phyloP scores from a whole-genome alignment of 1,140 invertebrate species.

The Muscidifurax raptorellus region DNA sequence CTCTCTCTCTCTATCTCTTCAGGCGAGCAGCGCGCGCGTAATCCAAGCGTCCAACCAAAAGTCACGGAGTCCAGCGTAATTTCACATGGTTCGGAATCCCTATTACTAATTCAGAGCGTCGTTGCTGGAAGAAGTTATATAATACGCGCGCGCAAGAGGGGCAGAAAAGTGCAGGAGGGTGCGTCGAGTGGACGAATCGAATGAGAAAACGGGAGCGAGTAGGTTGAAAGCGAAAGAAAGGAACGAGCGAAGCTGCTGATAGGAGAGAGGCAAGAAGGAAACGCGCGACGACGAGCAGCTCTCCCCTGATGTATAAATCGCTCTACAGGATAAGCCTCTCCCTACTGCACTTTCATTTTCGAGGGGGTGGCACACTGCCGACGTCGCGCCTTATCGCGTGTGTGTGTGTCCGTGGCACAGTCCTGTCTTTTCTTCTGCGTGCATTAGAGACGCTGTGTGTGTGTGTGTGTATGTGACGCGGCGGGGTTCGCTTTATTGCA shows the following conservation, averaged over 20 bases:
- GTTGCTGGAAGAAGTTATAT: neutral
- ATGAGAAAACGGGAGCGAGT: neutral
- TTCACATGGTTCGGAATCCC: neutral
- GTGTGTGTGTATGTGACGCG: neutral
- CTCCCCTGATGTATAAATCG: conserved; percentile 24
- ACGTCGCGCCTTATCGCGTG: conserved; percentile 52
- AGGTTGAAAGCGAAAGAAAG: neutral
- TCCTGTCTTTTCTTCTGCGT: neutral
- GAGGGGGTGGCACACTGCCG: conserved; percentile 55
- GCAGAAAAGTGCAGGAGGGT: neutral
- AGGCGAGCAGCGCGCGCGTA: neutral
- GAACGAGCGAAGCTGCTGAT: neutral
- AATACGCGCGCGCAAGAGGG: neutral
- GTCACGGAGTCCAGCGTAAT: neutral
- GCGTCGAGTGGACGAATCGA: neutral
- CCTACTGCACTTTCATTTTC: conserved; percentile 62
- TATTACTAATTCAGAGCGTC: conserved; percentile 15
- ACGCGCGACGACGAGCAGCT: neutral
- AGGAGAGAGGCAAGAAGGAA: neutral
- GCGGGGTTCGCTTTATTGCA: neutral
- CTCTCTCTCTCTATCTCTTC: too few relatives aligned
- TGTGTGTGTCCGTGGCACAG: conserved; percentile 22
- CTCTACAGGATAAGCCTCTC: conserved; percentile 11
- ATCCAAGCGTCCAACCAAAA: neutral
- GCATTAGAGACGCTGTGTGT: neutral